phyloP scores from a whole-genome alignment of 2,113 vertebrate genomes.

The Hystrix brachyura region DNA sequence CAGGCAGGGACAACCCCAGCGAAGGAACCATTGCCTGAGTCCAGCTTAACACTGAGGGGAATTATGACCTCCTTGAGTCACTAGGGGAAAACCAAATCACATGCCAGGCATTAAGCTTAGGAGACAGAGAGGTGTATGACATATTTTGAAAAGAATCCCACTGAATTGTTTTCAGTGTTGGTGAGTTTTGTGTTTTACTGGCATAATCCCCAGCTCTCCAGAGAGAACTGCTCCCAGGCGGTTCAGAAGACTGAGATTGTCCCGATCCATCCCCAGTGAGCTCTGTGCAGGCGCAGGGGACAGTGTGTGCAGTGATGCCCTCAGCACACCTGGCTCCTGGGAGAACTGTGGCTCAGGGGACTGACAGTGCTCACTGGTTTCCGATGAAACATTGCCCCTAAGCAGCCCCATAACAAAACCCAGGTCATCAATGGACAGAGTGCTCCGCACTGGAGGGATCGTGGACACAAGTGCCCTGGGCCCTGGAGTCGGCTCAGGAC shows the following conservation, averaged over 20 bases:
- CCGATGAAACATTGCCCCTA: not conserved
- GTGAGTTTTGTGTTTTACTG: not conserved
- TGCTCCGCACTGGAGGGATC: not conserved
- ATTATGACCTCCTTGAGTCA: slow-evolving; percentile 5
- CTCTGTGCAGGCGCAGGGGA: not conserved
- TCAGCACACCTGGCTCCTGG: not conserved
- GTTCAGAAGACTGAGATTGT: not conserved
- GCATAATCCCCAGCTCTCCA: not conserved
- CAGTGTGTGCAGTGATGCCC: not conserved
- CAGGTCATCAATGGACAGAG: rapidly evolving
- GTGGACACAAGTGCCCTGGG: not conserved
- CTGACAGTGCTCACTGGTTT: not conserved
- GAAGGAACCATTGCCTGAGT: not conserved
- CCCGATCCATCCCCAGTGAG: not conserved
- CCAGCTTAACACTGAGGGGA: not conserved
- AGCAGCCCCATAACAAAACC: not conserved
- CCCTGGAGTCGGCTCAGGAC: not conserved
- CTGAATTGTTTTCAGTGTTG: not conserved
- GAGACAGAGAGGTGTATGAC: not conserved
- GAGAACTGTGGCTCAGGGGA: not conserved
- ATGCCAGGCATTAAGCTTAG: not conserved
- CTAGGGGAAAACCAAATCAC: not conserved
- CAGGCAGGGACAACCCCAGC: not conserved
- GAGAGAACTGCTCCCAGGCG: not conserved
- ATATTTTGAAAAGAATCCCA: not conserved